Conservation (phyloP, 2,113 vertebrate species). For the Microtus ochrogaster region DNA sequence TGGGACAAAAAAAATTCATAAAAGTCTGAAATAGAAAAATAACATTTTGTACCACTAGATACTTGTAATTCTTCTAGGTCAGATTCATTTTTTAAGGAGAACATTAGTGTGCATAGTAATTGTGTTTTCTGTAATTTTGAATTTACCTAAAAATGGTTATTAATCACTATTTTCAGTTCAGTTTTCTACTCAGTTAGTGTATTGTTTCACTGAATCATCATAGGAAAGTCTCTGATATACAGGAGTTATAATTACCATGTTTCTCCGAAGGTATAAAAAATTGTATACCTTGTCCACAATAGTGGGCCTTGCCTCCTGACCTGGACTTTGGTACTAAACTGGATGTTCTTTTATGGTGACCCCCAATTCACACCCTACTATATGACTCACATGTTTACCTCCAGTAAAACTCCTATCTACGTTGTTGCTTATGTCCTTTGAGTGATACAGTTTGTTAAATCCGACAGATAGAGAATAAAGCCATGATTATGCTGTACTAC, state of each 20-base stretch:
- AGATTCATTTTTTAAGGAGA: constrained; percentile 55
- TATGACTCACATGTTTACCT: not conserved
- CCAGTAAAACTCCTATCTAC: constrained; percentile 5
- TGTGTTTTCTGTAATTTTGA: constrained; percentile 27
- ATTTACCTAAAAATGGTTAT: constrained; percentile 20
- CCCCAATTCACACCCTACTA: not conserved
- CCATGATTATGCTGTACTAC: not conserved
- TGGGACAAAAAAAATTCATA: not conserved
- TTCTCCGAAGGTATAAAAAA: not conserved
- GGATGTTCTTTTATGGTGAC: not conserved
- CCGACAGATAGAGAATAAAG: not conserved
- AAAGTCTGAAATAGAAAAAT: not conserved
- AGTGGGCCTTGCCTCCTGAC: not conserved
- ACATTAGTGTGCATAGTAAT: not conserved
- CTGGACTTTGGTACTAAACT: not conserved
- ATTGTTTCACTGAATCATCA: not conserved
- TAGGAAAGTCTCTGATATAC: not conserved
- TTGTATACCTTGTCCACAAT: not conserved
- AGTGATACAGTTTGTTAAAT: not conserved
- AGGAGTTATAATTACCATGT: not conserved
- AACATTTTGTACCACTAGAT: not conserved
- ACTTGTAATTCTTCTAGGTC: not conserved
- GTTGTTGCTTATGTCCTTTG: not conserved
- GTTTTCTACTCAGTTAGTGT: not conserved
- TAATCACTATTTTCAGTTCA: not conserved